These are phyloP conservation scores for Unio pictorum DNA, from an alignment of 2,888 invertebrate species.

Conservation along the genomic window DNA sequence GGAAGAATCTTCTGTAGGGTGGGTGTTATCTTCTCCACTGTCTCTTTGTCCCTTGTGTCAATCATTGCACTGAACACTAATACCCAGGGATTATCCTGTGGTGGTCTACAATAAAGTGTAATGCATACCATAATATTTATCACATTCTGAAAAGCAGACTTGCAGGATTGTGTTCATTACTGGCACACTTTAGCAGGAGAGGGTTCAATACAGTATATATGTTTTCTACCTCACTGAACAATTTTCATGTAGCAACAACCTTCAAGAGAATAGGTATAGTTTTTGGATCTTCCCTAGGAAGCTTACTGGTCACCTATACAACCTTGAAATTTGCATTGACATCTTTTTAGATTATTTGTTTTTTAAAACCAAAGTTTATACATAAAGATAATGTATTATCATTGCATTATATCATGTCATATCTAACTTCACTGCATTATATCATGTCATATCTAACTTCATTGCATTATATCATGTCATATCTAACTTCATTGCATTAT, in stretches of 20 bases:
- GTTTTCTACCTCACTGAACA: neutral
- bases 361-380: too few relatives aligned
- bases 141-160: neutral
- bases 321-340: too few relatives aligned
- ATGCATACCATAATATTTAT: neutral
- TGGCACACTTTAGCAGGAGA: neutral
- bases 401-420: too few relatives aligned
- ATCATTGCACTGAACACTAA: slow-evolving; percentile 40
- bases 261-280: neutral
- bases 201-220: neutral
- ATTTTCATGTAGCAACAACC: neutral
- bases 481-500: too few relatives aligned
- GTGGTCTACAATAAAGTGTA: slow-evolving; percentile 16
- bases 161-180: neutral
- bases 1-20: slow-evolving; percentile 21
- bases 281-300: too few relatives aligned
- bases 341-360: too few relatives aligned
- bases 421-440: too few relatives aligned
- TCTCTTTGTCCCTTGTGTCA: slow-evolving; percentile 9
- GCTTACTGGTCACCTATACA: too few relatives aligned
- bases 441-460: too few relatives aligned
- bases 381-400: too few relatives aligned
- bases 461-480: too few relatives aligned
- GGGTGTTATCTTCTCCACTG: slow-evolving; percentile 9
- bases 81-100: slow-evolving; percentile 44